Base-by-base conservation (phyloP, 1,140 invertebrate species). In the Megathymus violae region DNA sequence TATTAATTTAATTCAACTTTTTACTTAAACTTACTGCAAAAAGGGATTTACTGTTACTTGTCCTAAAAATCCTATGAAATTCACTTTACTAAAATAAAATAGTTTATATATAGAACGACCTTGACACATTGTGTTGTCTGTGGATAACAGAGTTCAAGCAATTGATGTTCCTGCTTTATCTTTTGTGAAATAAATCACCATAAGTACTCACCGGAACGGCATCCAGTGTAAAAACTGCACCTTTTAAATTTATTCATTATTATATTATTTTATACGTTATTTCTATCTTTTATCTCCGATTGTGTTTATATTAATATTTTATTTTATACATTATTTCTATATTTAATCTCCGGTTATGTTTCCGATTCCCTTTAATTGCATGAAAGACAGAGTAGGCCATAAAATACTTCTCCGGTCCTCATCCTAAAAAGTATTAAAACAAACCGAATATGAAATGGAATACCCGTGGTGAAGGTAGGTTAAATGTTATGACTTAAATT, bases 131-230 rank as follows among this genome's bases (percentile, higher is more conserved):
- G 46, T 58, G 54, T 46, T 58, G 25, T 46, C 41, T 58, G 54
- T 58, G 41, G 41, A 58, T 58, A 58, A 58, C 46, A 46, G 54
- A 46, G n/a, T 13, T 27, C 44, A 41, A 58, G 44, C 22, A 56
- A 58, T 58, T 58, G 27, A 58, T 31, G 54, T 58, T 58, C 41
- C 44, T 58, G 41, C 41, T 58, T 58, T 58, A 58, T 58, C 54
- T 58, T 58, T 58, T 31, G 41, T 19, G 54, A 27, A 22, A 58
- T 58, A 58, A 58, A 58, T 58, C 54, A 46, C 34, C 19, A 25
- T 46, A 44, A 58, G 41, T 41, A 56, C 51, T 40, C 51, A 40
- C 52, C 16, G 52, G 25, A 25, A 58, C 7, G 52, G 14, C 41
- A 25, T 58, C 44, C 40, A 34, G 44, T 40, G 14, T 58, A 31